Base-by-base conservation (phyloP, 2,113 vertebrate genomes). In the Macrotis lagotis region DNA sequence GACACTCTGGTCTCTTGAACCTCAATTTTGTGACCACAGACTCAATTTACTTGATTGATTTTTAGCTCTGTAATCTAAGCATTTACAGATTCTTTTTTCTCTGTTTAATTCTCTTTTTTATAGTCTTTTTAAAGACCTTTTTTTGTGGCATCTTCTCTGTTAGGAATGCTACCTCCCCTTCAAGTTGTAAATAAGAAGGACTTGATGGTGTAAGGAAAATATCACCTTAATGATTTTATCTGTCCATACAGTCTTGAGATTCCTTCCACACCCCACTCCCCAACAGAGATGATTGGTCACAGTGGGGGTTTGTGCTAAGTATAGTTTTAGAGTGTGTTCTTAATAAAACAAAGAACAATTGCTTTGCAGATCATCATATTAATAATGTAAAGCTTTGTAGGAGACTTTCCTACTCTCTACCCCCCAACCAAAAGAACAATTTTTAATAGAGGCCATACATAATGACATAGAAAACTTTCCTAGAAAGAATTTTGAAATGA, bases 71-170 rank as follows among this genome's bases (percentile, higher is more conserved):
- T 93, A 95, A 93, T 66, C 48, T 92, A 48, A 94, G 94, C 55
- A 37, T 96, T 98, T 95, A n/a, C 50, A 91, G 26, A 53, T 89
- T 51, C 44, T 49, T 83, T 96, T 96, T 94, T 91, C 49, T 88
- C 74, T 25, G 92, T 48, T 94, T 66, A 96, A n/a, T 26, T 25
- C 47, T 48, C 28, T 49, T 93, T 89, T 48, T n/a, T n/a, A n/a
- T n/a, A n/a, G n/a, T n/a, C n/a, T n/a, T 83, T 44, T 44, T 8
- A 53, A 89, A 94, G 59, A 59, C 89, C n/a, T n/a, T 53, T 14
- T 89, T 90, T 83, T 95, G 89, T 83, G 48, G 94, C 47, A n/a
- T 51, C 3, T 50, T 95, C n/a, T 28, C n/a, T 51, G 16, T n/a
- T n/a, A 90, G 49, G 47, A 94, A 51, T 3, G 53, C 51, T 49